Evolutionary conservation across 37 sponge, comb jelly and placozoan genomes (phyloP).

Genomic region (Mnemiopsis leidyi): DNA sequence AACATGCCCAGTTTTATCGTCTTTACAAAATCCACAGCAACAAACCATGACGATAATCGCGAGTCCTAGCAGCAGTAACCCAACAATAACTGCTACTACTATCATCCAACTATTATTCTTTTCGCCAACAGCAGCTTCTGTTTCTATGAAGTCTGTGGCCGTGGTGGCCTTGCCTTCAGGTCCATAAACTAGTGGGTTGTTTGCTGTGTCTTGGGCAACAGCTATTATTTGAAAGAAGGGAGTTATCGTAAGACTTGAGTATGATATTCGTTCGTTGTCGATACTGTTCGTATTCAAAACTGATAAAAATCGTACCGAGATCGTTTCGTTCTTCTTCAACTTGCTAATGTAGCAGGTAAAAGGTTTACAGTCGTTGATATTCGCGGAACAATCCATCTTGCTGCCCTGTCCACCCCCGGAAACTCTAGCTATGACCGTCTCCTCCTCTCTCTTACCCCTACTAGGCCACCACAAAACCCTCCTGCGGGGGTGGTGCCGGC

Average conservation of each 20-base stretch:
- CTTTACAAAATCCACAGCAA: slow-evolving; percentile 12
- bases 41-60: background rate
- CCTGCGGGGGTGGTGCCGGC: background rate
- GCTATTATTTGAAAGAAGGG: background rate
- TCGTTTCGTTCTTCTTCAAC: background rate
- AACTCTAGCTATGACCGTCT: background rate
- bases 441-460: slow-evolving; percentile 10
- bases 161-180: background rate
- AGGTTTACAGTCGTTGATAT: background rate
- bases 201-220: background rate
- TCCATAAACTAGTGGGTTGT: background rate
- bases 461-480: background rate
- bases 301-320: background rate
- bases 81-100: slow-evolving; percentile 4
- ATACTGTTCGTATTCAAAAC: background rate
- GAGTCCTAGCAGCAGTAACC: background rate
- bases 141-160: background rate
- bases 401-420: background rate
- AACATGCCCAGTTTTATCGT: background rate
- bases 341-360: background rate
- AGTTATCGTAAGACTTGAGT: background rate
- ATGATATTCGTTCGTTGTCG: background rate
- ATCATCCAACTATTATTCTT: background rate
- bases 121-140: background rate
- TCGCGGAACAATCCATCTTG: background rate